These are phyloP conservation scores for Elegia similella DNA, from an alignment of 2,888 invertebrate species.

Conservation along the genomic window DNA sequence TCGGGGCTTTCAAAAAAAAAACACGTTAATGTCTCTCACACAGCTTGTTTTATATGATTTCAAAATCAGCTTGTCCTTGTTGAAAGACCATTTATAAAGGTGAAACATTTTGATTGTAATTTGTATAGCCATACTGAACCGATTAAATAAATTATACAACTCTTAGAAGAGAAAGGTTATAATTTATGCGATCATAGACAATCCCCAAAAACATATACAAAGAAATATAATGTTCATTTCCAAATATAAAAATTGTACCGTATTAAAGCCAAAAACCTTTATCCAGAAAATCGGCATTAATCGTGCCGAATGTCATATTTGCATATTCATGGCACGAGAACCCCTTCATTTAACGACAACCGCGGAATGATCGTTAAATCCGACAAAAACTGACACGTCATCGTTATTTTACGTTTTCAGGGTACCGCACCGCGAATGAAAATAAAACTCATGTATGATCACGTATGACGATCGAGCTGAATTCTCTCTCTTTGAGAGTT, in stretches of 20 bases:
- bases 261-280: constrained; percentile 36
- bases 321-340: constrained; percentile 63
- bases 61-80: too few species aligned
- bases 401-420: constrained; percentile 34
- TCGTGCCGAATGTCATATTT: constrained; percentile 57
- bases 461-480: background rate
- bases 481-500: too few species aligned
- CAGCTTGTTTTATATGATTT: too few species aligned
- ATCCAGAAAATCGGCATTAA: constrained; percentile 53
- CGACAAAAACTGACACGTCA: constrained; percentile 55
- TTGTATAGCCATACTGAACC: too few species aligned
- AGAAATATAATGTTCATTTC: background rate
- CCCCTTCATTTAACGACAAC: constrained; percentile 59
- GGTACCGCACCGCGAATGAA: background rate
- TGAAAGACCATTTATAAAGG: too few species aligned
- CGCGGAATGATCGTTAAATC: constrained; percentile 54
- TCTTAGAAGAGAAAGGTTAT: too few species aligned
- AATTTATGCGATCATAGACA: too few species aligned
- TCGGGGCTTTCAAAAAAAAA: too few species aligned
- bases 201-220: too few species aligned
- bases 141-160: too few species aligned
- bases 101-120: too few species aligned
- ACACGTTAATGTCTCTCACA: too few species aligned
- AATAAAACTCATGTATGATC: background rate
- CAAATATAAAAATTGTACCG: constrained; percentile 43